These are phyloP conservation scores for Theonella swinhoei DNA, from an alignment of 37 sponge, comb jelly and placozoan genomes.

Conservation along the genomic window DNA sequence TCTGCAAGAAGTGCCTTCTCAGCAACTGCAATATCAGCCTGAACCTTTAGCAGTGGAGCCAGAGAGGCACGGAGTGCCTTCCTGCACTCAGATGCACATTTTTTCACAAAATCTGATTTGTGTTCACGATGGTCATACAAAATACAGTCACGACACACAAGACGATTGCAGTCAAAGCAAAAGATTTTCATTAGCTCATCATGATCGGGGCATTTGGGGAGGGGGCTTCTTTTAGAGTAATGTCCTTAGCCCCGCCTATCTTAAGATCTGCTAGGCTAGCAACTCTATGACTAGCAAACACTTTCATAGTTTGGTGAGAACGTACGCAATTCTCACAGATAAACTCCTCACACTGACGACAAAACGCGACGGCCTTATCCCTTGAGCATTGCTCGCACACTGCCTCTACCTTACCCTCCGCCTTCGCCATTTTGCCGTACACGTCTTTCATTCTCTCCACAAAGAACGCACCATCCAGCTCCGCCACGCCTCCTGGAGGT, in stretches of 20 bases:
- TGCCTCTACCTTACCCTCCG: slow-evolving; percentile 41
- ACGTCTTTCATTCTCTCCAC: no score
- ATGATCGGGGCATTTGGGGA: slow-evolving; percentile 19
- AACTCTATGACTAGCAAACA: slow-evolving; percentile 15
- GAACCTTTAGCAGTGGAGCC: no score
- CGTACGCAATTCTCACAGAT: slow-evolving; percentile 21
- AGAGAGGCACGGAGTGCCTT: no score
- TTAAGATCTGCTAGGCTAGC: slow-evolving; percentile 24
- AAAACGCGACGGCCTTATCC: slow-evolving; percentile 39
- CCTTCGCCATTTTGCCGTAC: no score
- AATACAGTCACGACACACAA: no score
- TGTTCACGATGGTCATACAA: no score
- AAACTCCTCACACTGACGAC: slow-evolving; percentile 36
- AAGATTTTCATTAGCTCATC: slow-evolving; percentile 28
- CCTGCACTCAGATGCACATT: no score
- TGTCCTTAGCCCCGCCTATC: slow-evolving; percentile 26
- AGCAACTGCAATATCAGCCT: no score
- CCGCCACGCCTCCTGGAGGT: slow-evolving; percentile 24
- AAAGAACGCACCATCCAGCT: no score
- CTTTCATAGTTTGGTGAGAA: slow-evolving; percentile 18
- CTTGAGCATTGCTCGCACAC: slow-evolving; percentile 30
- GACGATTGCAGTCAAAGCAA: no score
- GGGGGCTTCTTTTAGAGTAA: not conserved
- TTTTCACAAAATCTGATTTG: no score
- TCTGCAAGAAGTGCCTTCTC: no score